phyloP scores from a whole-genome alignment of 1,140 invertebrate species.

The Drosophila repleta region DNA sequence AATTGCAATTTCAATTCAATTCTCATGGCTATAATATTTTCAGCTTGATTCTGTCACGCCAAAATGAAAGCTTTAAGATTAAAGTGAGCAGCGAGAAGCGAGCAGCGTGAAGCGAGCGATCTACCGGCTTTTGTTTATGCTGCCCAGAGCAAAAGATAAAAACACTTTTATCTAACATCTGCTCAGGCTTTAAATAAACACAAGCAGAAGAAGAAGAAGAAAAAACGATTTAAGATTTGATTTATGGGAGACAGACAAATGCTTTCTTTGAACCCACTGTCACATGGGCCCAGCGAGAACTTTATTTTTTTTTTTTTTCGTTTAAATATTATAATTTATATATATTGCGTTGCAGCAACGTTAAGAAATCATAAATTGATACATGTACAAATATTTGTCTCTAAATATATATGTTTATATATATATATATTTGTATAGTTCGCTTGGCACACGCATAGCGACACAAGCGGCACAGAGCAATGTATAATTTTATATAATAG shows the following conservation, averaged over 20 bases:
- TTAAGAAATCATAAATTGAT: slow-evolving; percentile 48
- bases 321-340: slow-evolving; percentile 12
- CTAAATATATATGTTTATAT: slow-evolving; percentile 4
- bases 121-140: slow-evolving; percentile 53
- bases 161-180: slow-evolving; percentile 33
- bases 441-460: slow-evolving; percentile 73
- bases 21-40: slow-evolving; percentile 5
- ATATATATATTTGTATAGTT: slow-evolving; percentile 44
- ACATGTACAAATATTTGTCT: slow-evolving; percentile 26
- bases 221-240: slow-evolving; percentile 7
- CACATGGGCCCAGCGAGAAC: not conserved
- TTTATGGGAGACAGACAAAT: slow-evolving; percentile 1
- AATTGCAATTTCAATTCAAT: slow-evolving; percentile 22
- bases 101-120: not conserved
- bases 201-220: slow-evolving; percentile 10
- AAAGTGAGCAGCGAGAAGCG: slow-evolving; percentile 6
- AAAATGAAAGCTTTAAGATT: slow-evolving; percentile 17
- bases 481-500: slow-evolving; percentile 83
- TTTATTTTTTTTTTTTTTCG: not conserved
- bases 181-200: slow-evolving; percentile 49
- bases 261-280: not conserved
- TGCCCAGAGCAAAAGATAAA: slow-evolving; percentile 26
- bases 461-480: slow-evolving; percentile 67
- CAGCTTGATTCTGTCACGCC: not conserved
- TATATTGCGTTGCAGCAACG: slow-evolving; percentile 13